Base-by-base conservation (phyloP, 2,797 vertebrate genomes). In the Cyprinodon diabolis region DNA sequence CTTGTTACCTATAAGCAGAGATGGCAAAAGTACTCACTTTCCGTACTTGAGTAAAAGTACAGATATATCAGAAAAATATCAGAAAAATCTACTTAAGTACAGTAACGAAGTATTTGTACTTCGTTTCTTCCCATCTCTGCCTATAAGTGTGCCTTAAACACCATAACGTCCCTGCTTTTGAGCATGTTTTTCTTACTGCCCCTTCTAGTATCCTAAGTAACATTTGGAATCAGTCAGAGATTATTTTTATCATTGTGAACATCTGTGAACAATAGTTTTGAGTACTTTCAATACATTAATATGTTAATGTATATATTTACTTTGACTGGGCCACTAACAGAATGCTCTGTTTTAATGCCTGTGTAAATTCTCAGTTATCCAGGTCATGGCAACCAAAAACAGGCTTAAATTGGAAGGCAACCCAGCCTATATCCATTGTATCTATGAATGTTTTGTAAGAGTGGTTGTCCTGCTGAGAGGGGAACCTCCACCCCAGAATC, bases 81-180 rank as follows among this genome's bases (percentile, higher is more conserved):
- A n/a, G n/a, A n/a, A n/a, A n/a, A n/a, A n/a, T n/a, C n/a, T 78
- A 51, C 74, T 78, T 87, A 88, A 78, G 73, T 90, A 84, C 86
- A 69, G 80, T 70, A 14, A n/a, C n/a, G n/a, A n/a, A n/a, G n/a
- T n/a, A n/a, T n/a, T n/a, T n/a, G n/a, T n/a, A n/a, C n/a, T n/a
- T 51, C 43, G 43, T 9, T 45, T 9, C 43, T 45, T 4, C 21
- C 82, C 69, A 72, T 74, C 57, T 71, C 75, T 74, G 68, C 77
- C 73, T 77, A 72, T 48, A 5, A 80, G 74, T 60, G 4, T 69
- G 67, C 70, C 72, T 78, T 72, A 60, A 43, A 65, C 82, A 57
- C 76, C 54, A 72, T 78, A 86, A 89, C 79, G 71, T 90, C 84
- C 86, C 69, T 80, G 70, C 37, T 2, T 48, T 77, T 48, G 62